A percentile compares a stretch with the other conserved stretches of the same genome.
Conservation (phyloP, 1,140 invertebrate genomes). For the Platyscapa corneri region DNA sequence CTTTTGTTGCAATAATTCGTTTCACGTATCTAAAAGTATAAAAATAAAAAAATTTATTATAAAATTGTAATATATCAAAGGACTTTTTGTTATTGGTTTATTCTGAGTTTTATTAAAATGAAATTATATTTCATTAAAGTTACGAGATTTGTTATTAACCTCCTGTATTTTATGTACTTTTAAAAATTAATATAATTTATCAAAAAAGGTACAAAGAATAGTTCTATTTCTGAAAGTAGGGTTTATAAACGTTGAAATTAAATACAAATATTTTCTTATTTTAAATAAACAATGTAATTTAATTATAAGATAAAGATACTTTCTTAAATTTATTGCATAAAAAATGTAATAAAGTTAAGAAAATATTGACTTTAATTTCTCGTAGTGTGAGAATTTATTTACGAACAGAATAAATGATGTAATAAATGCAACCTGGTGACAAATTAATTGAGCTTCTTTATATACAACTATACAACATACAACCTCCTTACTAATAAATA, state of each 20-base stretch:
- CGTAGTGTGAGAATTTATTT: conserved; percentile 38
- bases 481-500: conserved; percentile 33
- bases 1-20: not conserved
- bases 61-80: conserved; percentile 23
- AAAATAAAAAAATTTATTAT: conserved; percentile 22
- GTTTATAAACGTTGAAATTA: not conserved
- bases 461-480: conserved; percentile 57
- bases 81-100: conserved; percentile 29
- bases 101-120: conserved; percentile 12
- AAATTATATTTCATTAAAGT: not conserved
- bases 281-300: not conserved
- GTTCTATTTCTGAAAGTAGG: not conserved
- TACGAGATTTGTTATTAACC: conserved; percentile 2
- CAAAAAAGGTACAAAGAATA: conserved; percentile 9
- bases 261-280: not conserved
- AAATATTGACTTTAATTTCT: conserved; percentile 48
- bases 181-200: conserved; percentile 1
- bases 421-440: conserved; percentile 49
- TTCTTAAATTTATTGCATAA: conserved; percentile 31
- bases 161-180: not conserved
- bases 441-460: conserved; percentile 48
- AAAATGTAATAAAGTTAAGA: conserved; percentile 48
- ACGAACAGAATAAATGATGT: conserved; percentile 41
- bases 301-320: conserved; percentile 42
- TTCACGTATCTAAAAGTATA: conserved; percentile 22